Evolutionary conservation across 2,888 invertebrate genomes (phyloP), one percentile per base, ranked within the genome.

Genomic region (Caenorhabditis afra): DNA sequence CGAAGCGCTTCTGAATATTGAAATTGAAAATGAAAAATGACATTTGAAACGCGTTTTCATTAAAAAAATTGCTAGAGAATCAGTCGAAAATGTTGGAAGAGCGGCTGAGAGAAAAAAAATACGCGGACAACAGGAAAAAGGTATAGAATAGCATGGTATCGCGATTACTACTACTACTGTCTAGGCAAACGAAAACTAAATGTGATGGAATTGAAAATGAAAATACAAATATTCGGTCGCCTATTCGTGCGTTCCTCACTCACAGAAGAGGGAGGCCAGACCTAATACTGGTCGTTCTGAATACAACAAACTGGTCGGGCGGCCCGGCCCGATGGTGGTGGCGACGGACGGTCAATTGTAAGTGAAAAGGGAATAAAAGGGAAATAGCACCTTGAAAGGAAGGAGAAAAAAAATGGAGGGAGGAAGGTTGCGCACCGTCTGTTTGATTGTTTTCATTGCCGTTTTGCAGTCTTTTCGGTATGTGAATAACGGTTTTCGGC

Each of bases 261-360:
- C 57, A 47, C 41, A 35, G 47, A 70, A 2, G 16, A 16, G 35
- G 14, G 20, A 18, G 44, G 23, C 50, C 58, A 58, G 57, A 57
- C 57, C 20, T 18, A 64, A 55, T 64, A 50, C 64, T 70, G 61
- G 70, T 70, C 70, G 71, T 55, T 57, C 44, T 73, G 73, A 73
- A 73, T 73, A 73, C 62, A 57, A 58, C 73, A 73, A 73, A 73
- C 64, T 58, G 57, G 64, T 58, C 64, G 8, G n/a, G n/a, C 45
- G 50, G 50, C 11, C 11, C 47, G 58, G 22, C 50, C 39, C 37
- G 49, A 18, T 53, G 45, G 44, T 65, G 65, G 53, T 45, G 53
- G 41, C 20, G 50, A 49, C 53, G 37, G 52, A 10, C 52, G 59
- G 68, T 68, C 68, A 61, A 53, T 68, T 57, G 49, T 39, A 47